A percentile compares a stretch with the other conserved stretches of the same genome.
These are phyloP conservation scores for Pelusios castaneus DNA, from an alignment of 2,113 vertebrate genomes.

Conservation along the genomic window DNA sequence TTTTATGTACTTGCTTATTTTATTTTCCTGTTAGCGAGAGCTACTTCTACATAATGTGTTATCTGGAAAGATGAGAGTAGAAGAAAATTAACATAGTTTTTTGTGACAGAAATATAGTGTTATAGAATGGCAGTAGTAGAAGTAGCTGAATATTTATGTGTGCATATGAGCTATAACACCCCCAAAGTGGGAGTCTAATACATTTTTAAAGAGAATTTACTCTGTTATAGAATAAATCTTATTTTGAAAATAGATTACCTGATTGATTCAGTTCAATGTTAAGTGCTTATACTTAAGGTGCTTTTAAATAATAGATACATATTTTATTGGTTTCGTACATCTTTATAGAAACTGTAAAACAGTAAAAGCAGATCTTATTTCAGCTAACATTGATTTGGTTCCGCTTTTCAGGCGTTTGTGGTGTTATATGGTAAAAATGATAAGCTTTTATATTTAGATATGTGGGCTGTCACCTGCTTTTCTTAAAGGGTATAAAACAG, in stretches of 20 bases:
- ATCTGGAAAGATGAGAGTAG: background rate
- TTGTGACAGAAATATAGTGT: background rate
- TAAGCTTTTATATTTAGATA: background rate
- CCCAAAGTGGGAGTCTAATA: background rate
- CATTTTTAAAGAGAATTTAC: slow-evolving; percentile 22
- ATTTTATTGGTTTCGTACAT: slow-evolving; percentile 35
- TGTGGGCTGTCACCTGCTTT: background rate
- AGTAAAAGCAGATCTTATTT: slow-evolving; percentile 15
- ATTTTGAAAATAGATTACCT: slow-evolving; percentile 16
- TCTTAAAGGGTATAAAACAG: slow-evolving; percentile 17
- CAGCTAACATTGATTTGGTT: background rate
- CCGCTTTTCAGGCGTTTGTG: background rate
- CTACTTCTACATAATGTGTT: background rate
- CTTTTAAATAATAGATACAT: slow-evolving; percentile 39
- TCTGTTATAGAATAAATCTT: slow-evolving; percentile 25
- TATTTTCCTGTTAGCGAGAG: background rate
- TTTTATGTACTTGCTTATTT: background rate
- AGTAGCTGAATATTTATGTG: slow-evolving; percentile 21
- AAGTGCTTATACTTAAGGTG: background rate
- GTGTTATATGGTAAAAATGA: background rate
- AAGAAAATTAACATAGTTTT: slow-evolving; percentile 25
- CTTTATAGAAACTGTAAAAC: background rate
- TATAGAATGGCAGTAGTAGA: background rate
- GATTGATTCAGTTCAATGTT: slow-evolving; percentile 28
- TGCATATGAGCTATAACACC: slow-evolving; percentile 10